Evolutionary conservation across 92 coral and sea anemone species (phyloP), one percentile per base, ranked within the genome.

Genomic region (Porites cylindrica): DNA sequence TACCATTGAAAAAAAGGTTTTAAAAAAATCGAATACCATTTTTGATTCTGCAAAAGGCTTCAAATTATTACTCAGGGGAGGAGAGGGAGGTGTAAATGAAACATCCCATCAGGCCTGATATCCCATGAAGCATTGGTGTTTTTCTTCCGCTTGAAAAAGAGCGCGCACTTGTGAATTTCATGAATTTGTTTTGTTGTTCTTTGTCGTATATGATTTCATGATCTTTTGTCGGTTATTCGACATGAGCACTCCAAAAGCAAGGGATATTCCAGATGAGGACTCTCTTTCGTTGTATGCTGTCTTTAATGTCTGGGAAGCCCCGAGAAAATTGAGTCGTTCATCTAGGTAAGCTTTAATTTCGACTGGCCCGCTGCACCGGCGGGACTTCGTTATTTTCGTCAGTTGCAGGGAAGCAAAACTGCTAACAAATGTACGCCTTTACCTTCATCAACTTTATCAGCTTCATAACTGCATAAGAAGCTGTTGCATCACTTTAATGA

Each of bases 261-360:
- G 65, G 7, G 79, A 60, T 62, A 26, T 56, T 29, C 20, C 63
- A 12, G 74, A 69, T 10, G 80, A 79, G 11, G 84, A 91, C 29
- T 93, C 88, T 10, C 76, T 90, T 7, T 88, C 74, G 20, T 54
- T 94, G 56, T 94, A 92, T 61, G 95, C 95, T 11, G 90, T 94
- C 24, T 82, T 92, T 6, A 94, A 91, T 85, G 71, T 94, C 56
- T 66, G 80, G 70, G 95, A 94, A 62, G 82, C 91, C 7, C 98
- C 98, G 3, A 82, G 98, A 70, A 76, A 66, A 56, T 24, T 83
- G 23, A 83, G 80, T 64, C 74, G 65, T 24, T 61, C 74, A 2
- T 10, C 18, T 17, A 65, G 80, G 87, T 83, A 83, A 73, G 2
- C 11, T 1, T 38, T 38, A 38, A 23, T 23, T 23, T 23, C 0